These are phyloP conservation scores for Spongia lamella DNA, from an alignment of 37 sponge, comb jelly and placozoan genomes.

Conservation along the genomic window DNA sequence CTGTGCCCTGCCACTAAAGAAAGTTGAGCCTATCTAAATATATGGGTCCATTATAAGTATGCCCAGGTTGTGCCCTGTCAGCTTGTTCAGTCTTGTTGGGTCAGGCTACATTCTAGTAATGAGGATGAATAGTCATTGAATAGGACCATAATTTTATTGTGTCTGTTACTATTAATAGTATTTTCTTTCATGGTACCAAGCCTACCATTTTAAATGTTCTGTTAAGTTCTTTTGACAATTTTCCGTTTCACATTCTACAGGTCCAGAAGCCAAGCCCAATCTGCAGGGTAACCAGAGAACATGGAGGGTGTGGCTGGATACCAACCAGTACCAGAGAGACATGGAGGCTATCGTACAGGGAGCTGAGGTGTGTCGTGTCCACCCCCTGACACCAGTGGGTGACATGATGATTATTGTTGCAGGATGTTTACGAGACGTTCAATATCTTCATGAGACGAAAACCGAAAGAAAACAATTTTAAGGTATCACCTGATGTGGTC, in stretches of 20 bases:
- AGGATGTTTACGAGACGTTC: conserved; percentile 93
- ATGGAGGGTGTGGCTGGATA: conserved; percentile 90
- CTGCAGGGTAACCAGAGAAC: conserved; percentile 69
- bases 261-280: conserved; percentile 82
- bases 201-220: too few relatives aligned
- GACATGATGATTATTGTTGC: neutral
- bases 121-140: too few relatives aligned
- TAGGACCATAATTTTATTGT: too few relatives aligned
- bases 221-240: too few relatives aligned
- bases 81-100: too few relatives aligned
- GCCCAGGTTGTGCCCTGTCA: too few relatives aligned
- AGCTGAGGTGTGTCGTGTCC: conserved; percentile 46
- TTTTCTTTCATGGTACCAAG: too few relatives aligned
- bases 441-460: conserved; percentile 92
- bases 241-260: conserved; percentile 3
- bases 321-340: conserved; percentile 96
- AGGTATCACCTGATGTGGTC: conserved; percentile 38
- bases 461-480: conserved; percentile 99
- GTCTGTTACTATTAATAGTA: too few relatives aligned
- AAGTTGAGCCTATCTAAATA: too few relatives aligned
- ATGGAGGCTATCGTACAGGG: conserved; percentile 72
- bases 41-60: too few relatives aligned
- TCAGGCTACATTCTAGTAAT: too few relatives aligned
- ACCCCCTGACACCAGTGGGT: neutral
- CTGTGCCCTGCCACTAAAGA: too few relatives aligned